Base-by-base conservation (phyloP, 1,140 invertebrate genomes). In the Formica exsecta region DNA sequence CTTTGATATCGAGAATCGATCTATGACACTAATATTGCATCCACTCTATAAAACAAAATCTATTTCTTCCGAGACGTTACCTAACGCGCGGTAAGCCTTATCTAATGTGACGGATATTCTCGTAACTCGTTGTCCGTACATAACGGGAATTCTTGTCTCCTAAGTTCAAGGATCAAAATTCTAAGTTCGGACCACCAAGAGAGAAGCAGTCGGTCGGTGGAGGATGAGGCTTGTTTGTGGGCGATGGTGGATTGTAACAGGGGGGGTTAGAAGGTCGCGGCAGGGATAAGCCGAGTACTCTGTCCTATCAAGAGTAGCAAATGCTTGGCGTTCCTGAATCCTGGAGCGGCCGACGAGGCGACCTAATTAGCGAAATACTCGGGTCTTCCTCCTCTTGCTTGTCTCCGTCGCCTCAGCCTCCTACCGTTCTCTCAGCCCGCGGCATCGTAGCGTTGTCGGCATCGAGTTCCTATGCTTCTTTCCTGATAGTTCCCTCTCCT, bases 321-420 rank as follows among this genome's bases (percentile, higher is more conserved):
- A 94, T 95, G 90, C 92, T 91, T 87, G 59, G 92, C 93, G 92
- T 94, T 93, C 93, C 92, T 92, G 89, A 92, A 94, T 93, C 91
- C 89, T 92, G 88, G 91, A 32, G 32, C 80, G 80, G 92, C 85
- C 90, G 91, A 74, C 90, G 87, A 64, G 86, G 90, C 92, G 93
- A 95, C 94, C 93, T 94, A 95, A 95, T 94, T 94, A 95, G 91
- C 93, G 89, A 92, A 94, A 94, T 94, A 93, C 92, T 90, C 92
- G 87, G 54, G 71, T 65, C 76, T 71, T 85, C 54, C 70, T 51
- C 4, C 48, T 51, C 48, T 9, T 16, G 13, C 48, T 16, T 51
- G 22, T 59, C 32, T 41, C 25, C 48, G 51, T 61, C 62, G 36
- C 41, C 62, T 61, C 70, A 59, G 9, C 48, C 1, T 19, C 74